Base-by-base conservation (phyloP, 2,797 vertebrate genomes). In the Paedocypris micromegethes region DNA sequence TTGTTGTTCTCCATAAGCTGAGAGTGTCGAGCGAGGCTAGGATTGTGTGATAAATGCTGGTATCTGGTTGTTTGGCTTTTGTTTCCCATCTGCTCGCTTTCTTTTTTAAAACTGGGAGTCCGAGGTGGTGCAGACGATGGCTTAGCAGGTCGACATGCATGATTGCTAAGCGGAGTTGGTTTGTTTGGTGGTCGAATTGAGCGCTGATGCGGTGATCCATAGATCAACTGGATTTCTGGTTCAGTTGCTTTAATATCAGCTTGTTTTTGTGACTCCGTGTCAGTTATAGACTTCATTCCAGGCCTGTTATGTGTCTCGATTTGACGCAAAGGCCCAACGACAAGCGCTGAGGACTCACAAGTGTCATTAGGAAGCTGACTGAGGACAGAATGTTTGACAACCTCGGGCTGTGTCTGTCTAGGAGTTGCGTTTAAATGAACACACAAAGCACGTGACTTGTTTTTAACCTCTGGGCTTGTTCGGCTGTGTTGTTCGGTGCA, bases 11-110 rank as follows among this genome's bases (percentile, higher is more conserved):
- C 44, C 43, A 6, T 43, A 9, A 41, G 40, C 23, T 58, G 42
- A 65, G 39, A 65, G 72, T 52, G 72, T 77, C 58, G 76, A 73
- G 70, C 80, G 80, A 64, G 5, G 60, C 65, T 50, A 72, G 64
- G 72, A 55, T 70, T 7, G 78, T 74, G 58, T 74, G 23, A 23
- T 23, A 23, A 23, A 23, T 23, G 23, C 23, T 23, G 23, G 23
- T 23, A 23, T 72, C 64, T 66, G 58, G 57, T 76, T 72, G 6
- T 60, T 48, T 58, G 41, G 23, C 8, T 39, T 69, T 67, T 59
- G 64, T 72, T 73, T 56, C 58, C 40, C 42, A n/a, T 46, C 6
- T 55, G 51, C 23, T 69, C 63, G 1, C 60, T 68, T 54, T 67
- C 37, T 41, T 70, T 57, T 61, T 67, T 58, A 61, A 76, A 72